A percentile compares a stretch with the other conserved stretches of the same genome.
These are phyloP conservation scores for Anoplolepis gracilipes DNA, from an alignment of 1,140 invertebrate species.

Conservation along the genomic window DNA sequence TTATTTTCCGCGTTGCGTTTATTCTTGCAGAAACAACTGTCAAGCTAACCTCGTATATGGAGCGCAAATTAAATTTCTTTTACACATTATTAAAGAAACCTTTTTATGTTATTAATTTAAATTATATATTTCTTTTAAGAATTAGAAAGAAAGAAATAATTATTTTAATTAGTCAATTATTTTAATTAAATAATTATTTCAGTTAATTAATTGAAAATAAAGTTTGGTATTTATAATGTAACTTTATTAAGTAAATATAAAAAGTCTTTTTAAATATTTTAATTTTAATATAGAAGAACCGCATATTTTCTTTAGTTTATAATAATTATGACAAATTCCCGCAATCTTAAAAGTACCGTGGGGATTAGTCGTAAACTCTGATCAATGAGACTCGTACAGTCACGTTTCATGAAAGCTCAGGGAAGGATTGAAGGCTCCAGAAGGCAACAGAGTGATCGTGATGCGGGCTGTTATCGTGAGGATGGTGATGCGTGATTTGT, in stretches of 20 bases:
- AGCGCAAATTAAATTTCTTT: not conserved
- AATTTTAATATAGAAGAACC: too few species aligned
- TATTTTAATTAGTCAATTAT: not conserved
- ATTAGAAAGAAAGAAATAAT: conserved; percentile 13
- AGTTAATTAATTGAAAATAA: too few species aligned
- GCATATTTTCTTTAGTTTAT: not conserved
- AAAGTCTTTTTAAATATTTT: too few species aligned
- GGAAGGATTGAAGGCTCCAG: conserved; percentile 5
- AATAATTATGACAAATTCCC: not conserved
- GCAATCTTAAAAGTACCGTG: not conserved
- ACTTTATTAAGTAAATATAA: not conserved
- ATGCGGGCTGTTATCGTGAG: conserved; percentile 53
- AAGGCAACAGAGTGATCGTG: conserved; percentile 33
- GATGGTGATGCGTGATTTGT: conserved; percentile 70
- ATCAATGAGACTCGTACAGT: not conserved
- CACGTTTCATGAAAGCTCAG: not conserved
- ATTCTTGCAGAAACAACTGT: not conserved
- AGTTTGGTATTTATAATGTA: too few species aligned
- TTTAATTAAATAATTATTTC: too few species aligned
- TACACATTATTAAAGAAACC: not conserved
- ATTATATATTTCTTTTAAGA: not conserved
- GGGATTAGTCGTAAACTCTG: not conserved
- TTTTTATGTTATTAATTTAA: not conserved
- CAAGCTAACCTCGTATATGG: conserved; percentile 6
- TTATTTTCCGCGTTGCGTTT: conserved; percentile 19